Evolutionary conservation across 2,797 vertebrate genomes (phyloP).

Genomic region (Orientallactaga sibirica): DNA sequence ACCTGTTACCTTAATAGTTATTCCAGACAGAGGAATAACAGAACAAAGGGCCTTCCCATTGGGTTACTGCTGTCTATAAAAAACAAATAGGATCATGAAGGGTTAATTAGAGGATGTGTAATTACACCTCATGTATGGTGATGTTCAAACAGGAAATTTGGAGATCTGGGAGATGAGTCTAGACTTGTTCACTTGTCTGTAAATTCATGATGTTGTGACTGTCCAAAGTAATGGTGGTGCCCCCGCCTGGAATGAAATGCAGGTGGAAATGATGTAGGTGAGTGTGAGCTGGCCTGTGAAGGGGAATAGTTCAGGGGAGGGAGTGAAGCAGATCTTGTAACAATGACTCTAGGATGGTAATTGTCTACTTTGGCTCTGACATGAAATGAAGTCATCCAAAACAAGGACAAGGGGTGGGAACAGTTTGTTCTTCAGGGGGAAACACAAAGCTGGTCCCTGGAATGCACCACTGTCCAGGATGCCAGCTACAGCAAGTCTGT

Average conservation of each 20-base stretch:
- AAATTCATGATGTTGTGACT: not conserved
- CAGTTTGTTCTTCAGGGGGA: not conserved
- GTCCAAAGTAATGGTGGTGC: not conserved
- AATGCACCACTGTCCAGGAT: not conserved
- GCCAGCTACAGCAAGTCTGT: not conserved
- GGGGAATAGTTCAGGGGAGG: not conserved
- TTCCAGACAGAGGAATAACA: constrained; percentile 30
- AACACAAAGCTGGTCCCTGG: not conserved
- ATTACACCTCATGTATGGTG: not conserved
- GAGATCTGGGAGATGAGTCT: constrained; percentile 50
- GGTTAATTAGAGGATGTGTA: constrained; percentile 56
- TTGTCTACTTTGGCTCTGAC: not conserved
- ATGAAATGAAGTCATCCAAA: constrained; percentile 9
- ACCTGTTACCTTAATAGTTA: constrained; percentile 46
- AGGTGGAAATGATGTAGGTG: not conserved
- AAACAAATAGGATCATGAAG: constrained; percentile 55
- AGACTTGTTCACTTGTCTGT: constrained; percentile 51
- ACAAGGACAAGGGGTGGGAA: not conserved
- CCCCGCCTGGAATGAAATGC: not conserved
- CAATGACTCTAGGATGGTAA: not conserved
- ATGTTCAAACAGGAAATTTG: not conserved
- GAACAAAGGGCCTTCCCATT: not conserved
- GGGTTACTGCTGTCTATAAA: constrained; percentile 32
- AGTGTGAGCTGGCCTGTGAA: not conserved
- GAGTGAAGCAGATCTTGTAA: not conserved